Base-by-base conservation (phyloP, 2,888 invertebrate species). In the Drosophila pseudotalamancana region DNA sequence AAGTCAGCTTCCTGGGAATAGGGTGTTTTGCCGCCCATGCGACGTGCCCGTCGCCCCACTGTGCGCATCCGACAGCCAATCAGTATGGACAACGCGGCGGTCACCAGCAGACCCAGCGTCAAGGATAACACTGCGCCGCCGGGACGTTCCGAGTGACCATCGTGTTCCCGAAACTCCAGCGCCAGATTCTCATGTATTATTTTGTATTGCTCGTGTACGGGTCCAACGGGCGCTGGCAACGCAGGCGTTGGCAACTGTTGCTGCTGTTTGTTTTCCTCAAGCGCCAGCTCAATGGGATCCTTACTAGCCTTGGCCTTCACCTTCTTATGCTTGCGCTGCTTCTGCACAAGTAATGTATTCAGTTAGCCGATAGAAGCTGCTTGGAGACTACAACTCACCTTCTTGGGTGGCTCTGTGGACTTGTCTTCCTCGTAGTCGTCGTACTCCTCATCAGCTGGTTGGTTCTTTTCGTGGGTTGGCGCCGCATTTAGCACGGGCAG, bases 1-100 rank as follows among this genome's bases (percentile, higher is more conserved):
- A 98, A 98, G 93, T 98, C 98, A 0, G 98, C 97, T 92, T 98
- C 98, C 91, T 98, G 97, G 27, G 97, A 96, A 89, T 96, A 96
- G 14, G 95, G 94, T 46, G 95, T 94, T 91, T 96, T 95, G 61
- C 96, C 95, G 43, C 96, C 95, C 66, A 90, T 50, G 79, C 96
- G 94, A 69, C 95, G 93, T 65, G 96, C 93, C 55, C 96, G 93
- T 75, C 96, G 93, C 4, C 90, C 88, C 14, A 97, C 95, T 60
- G 95, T 95, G 77, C 96, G 93, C 90, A 97, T 93, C 50, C 98
- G 94, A 89, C 97, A 98, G 21, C 95, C 96, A 73, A 97, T 95
- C 86, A 98, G 92, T 59, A 96, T 94, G 43, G 96, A 94, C 93
- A 97, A 94, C 39, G 96, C 93, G 40, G 95, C 95, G 23, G 97